These are phyloP conservation scores for Bufotes viridis DNA, from an alignment of 2,797 vertebrate genomes.

Conservation along the genomic window DNA sequence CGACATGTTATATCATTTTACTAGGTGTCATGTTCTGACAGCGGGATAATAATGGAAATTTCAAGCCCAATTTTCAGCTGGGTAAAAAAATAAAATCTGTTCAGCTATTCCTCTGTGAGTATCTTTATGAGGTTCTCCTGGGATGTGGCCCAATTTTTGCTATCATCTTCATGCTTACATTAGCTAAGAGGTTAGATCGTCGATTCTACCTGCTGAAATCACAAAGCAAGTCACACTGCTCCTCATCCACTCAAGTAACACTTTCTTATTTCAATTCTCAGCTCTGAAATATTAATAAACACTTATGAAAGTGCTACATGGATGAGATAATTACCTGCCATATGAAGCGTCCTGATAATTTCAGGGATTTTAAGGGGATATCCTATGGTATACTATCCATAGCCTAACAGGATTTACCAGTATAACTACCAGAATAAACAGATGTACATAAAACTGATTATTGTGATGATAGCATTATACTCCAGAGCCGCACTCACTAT, in stretches of 20 bases:
- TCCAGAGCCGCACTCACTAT: no score
- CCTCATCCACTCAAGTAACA: slow-evolving; percentile 6
- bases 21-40: slow-evolving; percentile 24
- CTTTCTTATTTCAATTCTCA: slow-evolving; percentile 38
- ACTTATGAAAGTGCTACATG: slow-evolving; percentile 27
- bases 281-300: slow-evolving; percentile 52
- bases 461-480: no score
- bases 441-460: background rate
- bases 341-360: background rate
- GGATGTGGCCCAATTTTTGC: slow-evolving; percentile 49
- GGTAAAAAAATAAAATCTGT: slow-evolving; percentile 28
- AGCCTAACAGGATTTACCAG: background rate
- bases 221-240: background rate
- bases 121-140: slow-evolving; percentile 33
- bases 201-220: slow-evolving; percentile 35
- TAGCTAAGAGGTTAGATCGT: slow-evolving; percentile 4
- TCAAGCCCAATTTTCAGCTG: slow-evolving; percentile 25
- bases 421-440: background rate
- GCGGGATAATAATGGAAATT: slow-evolving; percentile 15
- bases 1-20: background rate
- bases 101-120: slow-evolving; percentile 20
- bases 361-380: no score
- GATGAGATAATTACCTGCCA: slow-evolving; percentile 35
- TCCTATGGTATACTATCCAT: background rate
- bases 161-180: slow-evolving; percentile 51